Percentiles rank a stretch among this genome's conserved stretches.
Conservation (phyloP, 2,797 vertebrate species). For the Pangasius krempfi region DNA sequence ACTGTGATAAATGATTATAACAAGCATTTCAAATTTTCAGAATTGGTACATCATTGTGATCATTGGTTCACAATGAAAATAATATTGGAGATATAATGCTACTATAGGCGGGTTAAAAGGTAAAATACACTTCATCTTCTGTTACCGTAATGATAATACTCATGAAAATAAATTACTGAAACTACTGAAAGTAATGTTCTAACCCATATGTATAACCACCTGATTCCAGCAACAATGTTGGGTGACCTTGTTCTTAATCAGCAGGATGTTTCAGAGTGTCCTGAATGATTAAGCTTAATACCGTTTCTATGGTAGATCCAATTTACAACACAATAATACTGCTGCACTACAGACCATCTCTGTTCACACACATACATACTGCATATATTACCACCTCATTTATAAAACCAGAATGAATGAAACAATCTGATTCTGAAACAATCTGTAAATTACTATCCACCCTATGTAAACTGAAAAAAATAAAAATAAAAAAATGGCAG, state of each 20-base stretch:
- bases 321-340: slow-evolving; percentile 25
- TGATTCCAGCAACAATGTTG: neutral
- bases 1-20: no score
- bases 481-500: neutral
- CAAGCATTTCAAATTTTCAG: no score
- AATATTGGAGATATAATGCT: neutral
- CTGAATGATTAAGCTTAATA: slow-evolving; percentile 37
- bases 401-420: neutral
- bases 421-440: neutral
- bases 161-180: neutral
- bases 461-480: neutral
- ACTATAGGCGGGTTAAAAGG: neutral
- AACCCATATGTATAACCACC: neutral
- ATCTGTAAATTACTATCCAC: neutral
- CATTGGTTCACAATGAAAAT: no score
- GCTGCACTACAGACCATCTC: neutral
- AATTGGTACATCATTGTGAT: no score
- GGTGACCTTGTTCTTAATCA: slow-evolving; percentile 22
- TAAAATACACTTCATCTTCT: neutral
- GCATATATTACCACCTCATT: neutral
- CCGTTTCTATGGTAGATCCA: slow-evolving; percentile 38
- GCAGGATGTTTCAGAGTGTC: slow-evolving; percentile 2
- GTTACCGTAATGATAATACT: neutral
- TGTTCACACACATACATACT: neutral
- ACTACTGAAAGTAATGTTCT: no score